These are phyloP conservation scores for Morbakka virulenta DNA, from an alignment of 30 jellyfish, hydroid and myxozoan species.

Conservation along the genomic window DNA sequence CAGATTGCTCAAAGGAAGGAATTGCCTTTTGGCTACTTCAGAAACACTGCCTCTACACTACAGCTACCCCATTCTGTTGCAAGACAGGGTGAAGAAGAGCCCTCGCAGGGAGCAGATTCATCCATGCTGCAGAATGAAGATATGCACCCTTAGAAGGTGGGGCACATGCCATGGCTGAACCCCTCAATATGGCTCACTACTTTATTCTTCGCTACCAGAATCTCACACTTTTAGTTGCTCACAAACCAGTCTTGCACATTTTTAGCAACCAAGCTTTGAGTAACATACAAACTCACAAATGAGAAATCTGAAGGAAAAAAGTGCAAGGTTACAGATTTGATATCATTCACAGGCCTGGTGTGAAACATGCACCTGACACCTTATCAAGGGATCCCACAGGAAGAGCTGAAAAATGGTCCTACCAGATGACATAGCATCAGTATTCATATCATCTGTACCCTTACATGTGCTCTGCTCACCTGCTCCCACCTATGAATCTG, in stretches of 20 bases:
- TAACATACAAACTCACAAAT: slow-evolving; percentile 3
- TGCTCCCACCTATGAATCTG: no score
- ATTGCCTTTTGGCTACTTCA: slow-evolving; percentile 22
- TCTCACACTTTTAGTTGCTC: slow-evolving; percentile 3
- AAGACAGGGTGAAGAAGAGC: slow-evolving; percentile 3
- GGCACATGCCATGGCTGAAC: slow-evolving; percentile 44
- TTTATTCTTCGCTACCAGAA: slow-evolving; percentile 45
- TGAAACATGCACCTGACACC: no score
- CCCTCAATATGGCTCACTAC: slow-evolving; percentile 25
- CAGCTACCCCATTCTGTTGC: slow-evolving; percentile 12
- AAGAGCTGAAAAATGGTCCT: no score
- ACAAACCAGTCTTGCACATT: slow-evolving; percentile 36
- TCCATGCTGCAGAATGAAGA: slow-evolving; percentile 17
- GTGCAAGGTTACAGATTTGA: not conserved
- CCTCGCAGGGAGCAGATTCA: slow-evolving; percentile 15
- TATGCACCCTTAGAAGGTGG: slow-evolving; percentile 59
- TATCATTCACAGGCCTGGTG: not conserved
- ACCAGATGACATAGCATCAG: no score
- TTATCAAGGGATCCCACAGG: no score
- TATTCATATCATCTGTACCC: no score
- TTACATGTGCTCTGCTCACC: no score
- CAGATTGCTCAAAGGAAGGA: slow-evolving; percentile 41
- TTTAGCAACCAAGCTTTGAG: slow-evolving; percentile 39
- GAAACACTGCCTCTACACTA: slow-evolving; percentile 22
- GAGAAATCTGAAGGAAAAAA: slow-evolving; percentile 14